These are phyloP conservation scores for Sciurus carolinensis DNA, from an alignment of 2,797 vertebrate genomes.

Conservation along the genomic window DNA sequence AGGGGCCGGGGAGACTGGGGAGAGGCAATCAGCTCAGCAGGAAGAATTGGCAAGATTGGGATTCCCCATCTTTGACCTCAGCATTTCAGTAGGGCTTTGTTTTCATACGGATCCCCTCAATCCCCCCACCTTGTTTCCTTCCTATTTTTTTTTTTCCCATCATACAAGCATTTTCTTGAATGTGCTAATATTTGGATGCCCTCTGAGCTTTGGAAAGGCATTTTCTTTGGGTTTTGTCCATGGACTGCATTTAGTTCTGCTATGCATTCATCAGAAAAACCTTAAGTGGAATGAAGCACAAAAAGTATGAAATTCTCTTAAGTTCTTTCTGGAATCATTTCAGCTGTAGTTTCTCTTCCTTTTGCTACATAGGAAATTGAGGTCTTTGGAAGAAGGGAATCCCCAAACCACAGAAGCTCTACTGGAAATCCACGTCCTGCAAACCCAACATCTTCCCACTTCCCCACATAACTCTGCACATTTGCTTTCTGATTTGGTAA, in stretches of 20 bases:
- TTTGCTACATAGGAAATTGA: not conserved
- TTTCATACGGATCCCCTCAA: not conserved
- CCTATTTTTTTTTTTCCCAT: not conserved
- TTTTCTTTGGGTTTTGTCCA: conserved; percentile 66
- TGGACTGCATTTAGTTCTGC: conserved; percentile 28
- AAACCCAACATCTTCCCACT: not conserved
- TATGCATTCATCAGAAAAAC: not conserved
- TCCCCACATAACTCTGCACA: not conserved
- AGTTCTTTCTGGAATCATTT: conserved; percentile 66
- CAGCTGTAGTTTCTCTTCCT: conserved; percentile 65
- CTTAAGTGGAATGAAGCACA: not conserved
- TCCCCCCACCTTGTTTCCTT: not conserved
- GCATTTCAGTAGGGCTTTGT: not conserved
- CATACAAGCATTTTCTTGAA: not conserved
- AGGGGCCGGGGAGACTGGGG: not conserved
- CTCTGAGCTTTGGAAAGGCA: conserved; percentile 64
- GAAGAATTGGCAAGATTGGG: not conserved
- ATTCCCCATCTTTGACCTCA: not conserved
- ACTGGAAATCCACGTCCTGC: not conserved
- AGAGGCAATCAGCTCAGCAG: not conserved
- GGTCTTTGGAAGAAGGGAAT: conserved; percentile 22
- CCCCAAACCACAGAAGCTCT: not conserved
- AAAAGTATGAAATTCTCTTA: not conserved
- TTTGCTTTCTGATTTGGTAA: conserved; percentile 7
- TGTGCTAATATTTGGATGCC: conserved; percentile 54